Evolutionary conservation across 2,888 invertebrate genomes (phyloP), one percentile per base, ranked within the genome.

Genomic region (Hypolimnas misippus): DNA sequence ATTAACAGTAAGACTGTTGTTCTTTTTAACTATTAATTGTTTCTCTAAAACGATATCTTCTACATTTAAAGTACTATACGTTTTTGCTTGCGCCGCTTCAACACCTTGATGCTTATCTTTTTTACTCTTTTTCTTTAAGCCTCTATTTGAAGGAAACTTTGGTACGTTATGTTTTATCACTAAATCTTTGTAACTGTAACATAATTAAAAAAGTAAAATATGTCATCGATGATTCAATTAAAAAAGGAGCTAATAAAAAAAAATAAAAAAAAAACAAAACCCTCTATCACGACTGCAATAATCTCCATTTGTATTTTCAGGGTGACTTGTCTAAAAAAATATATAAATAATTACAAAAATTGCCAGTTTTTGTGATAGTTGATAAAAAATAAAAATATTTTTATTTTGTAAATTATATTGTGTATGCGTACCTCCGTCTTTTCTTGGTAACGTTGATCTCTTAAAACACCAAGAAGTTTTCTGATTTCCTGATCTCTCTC

Each of bases 401-500:
- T n/a, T n/a, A n/a, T n/a, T n/a, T n/a, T n/a, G n/a, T n/a, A n/a
- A n/a, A n/a, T n/a, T 1, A 2, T 3, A 44, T 19, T 19, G 8
- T n/a, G 2, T 7, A 14, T 1, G 10, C 6, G 25, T 65, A 65
- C 65, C 29, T 57, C 55, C 1, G 17, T 31, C 5, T 51, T 21
- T 8, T 44, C 33, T 6, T 50, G 17, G 12, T 35, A 56, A n/a
- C 44, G 38, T 16, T 60, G 42, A 3, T 61, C 56, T 33, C 52
- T 63, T 25, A 65, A 54, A 12, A 74, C 60, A n/a, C 87, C 89
- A 14, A 89, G 80, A n/a, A 89, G 75, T 57, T 79, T 74, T 56
- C 83, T 77, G 25, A 90, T 87, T 70, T 90, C 86, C 66, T 77
- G 82, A 62, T 89, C 89, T 65, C 89, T 79, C 60, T 79, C 77